phyloP scores from a whole-genome alignment of 2,888 invertebrate genomes.

The Eupithecia abbreviata region DNA sequence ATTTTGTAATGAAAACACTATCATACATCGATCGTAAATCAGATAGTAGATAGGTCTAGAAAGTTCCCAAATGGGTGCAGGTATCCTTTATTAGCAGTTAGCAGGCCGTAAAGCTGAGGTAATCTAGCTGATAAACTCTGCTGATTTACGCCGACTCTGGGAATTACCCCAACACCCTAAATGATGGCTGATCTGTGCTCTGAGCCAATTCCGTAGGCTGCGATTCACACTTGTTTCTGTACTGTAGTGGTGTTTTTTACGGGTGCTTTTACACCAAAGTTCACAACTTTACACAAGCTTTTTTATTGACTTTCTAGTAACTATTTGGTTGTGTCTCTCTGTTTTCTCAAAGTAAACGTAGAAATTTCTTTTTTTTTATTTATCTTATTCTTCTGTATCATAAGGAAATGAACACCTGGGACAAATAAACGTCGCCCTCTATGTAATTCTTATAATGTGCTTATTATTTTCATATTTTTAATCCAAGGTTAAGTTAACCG shows the following conservation, averaged over 20 bases:
- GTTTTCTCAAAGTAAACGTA: neutral
- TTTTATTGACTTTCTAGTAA: neutral
- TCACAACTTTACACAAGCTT: neutral
- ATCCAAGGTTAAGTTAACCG: too few relatives aligned
- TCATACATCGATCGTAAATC: neutral
- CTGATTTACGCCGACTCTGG: constrained; percentile 44
- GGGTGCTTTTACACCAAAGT: neutral
- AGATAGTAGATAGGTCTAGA: neutral
- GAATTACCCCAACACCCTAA: constrained; percentile 47
- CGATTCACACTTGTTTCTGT: constrained; percentile 18
- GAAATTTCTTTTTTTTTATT: too few relatives aligned
- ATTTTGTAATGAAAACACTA: neutral
- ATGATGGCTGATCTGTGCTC: constrained; percentile 48
- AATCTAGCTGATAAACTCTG: constrained; percentile 41
- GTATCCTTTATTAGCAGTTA: constrained; percentile 39
- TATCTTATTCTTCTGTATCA: too few relatives aligned
- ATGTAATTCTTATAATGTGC: too few relatives aligned
- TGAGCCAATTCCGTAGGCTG: constrained; percentile 20
- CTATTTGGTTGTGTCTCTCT: neutral
- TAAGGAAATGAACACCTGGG: too few relatives aligned
- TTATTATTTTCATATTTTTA: too few relatives aligned
- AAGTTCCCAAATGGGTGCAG: constrained; percentile 11
- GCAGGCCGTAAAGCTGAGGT: constrained; percentile 43
- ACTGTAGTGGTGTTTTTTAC: constrained; percentile 1
- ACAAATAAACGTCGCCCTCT: too few relatives aligned